Evolutionary conservation across 2,888 invertebrate genomes (phyloP).

Genomic region (Caenorhabditis zanzibari): DNA sequence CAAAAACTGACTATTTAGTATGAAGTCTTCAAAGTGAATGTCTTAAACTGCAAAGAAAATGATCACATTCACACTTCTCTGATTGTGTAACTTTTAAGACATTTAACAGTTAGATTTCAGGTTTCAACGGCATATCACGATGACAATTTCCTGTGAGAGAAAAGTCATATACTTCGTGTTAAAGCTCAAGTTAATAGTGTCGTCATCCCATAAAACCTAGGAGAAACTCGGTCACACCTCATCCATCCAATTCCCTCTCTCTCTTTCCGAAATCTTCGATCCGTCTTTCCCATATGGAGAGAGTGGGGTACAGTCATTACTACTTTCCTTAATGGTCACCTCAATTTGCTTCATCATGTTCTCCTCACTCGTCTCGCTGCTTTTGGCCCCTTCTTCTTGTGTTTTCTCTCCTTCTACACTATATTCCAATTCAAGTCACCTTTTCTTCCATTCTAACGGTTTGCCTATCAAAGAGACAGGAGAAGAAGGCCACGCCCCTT

Average conservation of each 20-base stretch:
- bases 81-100: too few relatives aligned
- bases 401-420: slow-evolving; percentile 30
- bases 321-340: slow-evolving; percentile 61
- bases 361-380: neutral
- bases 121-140: too few relatives aligned
- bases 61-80: too few relatives aligned
- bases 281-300: slow-evolving; percentile 36
- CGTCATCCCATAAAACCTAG: neutral
- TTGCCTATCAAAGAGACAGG: slow-evolving; percentile 39
- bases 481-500: slow-evolving; percentile 19
- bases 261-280: slow-evolving; percentile 3
- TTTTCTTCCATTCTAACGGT: slow-evolving; percentile 31
- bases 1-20: too few relatives aligned
- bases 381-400: neutral
- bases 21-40: too few relatives aligned
- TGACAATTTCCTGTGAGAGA: neutral
- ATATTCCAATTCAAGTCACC: slow-evolving; percentile 37
- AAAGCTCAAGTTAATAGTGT: slow-evolving; percentile 25
- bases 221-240: slow-evolving; percentile 54
- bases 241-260: slow-evolving; percentile 45
- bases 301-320: slow-evolving; percentile 40
- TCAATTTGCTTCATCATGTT: slow-evolving; percentile 40
- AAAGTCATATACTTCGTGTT: neutral
- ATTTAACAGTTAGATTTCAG: too few relatives aligned
- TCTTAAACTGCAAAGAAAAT: too few relatives aligned